phyloP scores from a whole-genome alignment of 2,888 invertebrate genomes.

The Clunio marinus region DNA sequence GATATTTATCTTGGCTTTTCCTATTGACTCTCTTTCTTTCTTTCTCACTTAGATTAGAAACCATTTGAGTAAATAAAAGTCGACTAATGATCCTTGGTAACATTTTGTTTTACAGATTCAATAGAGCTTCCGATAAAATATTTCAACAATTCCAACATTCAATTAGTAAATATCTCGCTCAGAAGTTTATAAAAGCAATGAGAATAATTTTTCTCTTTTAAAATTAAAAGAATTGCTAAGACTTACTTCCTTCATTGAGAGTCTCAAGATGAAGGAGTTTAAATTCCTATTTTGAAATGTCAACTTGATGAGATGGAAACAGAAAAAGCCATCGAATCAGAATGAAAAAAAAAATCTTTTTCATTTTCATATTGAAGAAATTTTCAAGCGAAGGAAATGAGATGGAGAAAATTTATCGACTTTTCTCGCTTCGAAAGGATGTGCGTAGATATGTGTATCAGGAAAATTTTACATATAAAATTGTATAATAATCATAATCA shows the following conservation, averaged over 20 bases:
- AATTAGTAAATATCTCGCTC: neutral
- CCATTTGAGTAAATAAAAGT: neutral
- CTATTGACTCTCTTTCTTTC: neutral
- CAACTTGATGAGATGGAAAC: neutral
- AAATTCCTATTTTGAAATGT: neutral
- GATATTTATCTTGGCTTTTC: neutral
- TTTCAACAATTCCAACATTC: conserved; percentile 17
- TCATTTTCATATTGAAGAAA: neutral
- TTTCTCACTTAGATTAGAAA: neutral
- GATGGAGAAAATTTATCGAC: neutral
- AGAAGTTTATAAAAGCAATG: conserved; percentile 29
- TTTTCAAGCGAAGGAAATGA: too few species aligned
- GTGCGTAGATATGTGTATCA: neutral
- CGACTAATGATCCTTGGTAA: neutral
- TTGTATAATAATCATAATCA: conserved; percentile 22
- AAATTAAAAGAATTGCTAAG: conserved; percentile 1
- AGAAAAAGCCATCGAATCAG: neutral
- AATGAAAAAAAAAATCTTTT: neutral
- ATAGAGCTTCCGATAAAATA: conserved; percentile 28
- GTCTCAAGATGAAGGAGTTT: neutral
- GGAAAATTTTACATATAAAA: conserved; percentile 1
- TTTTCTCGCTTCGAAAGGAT: neutral
- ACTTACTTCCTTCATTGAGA: neutral
- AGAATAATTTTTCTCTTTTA: conserved; percentile 13
- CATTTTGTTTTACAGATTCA: neutral